A percentile compares a stretch with the other conserved stretches of the same genome.
Evolutionary conservation across 2,888 invertebrate species (phyloP).

Genomic region (Toxonevra muliebris): DNA sequence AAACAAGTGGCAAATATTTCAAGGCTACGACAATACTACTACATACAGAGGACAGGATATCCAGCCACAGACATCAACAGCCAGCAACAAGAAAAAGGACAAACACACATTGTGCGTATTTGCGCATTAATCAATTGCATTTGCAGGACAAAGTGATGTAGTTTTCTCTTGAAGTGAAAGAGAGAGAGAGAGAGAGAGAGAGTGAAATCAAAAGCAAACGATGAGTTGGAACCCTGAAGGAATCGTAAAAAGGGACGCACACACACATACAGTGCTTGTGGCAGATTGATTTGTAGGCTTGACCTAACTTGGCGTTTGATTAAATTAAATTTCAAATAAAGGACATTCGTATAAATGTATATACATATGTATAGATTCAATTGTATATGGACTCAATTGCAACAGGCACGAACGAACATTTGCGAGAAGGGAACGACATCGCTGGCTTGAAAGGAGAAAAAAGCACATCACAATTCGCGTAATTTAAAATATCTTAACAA

Average conservation of each 20-base stretch:
- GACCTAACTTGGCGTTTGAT: slow-evolving; percentile 56
- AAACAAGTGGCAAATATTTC: slow-evolving; percentile 48
- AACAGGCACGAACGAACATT: neutral
- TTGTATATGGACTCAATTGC: slow-evolving; percentile 4
- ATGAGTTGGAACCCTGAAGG: too few species aligned
- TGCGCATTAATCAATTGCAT: slow-evolving; percentile 44
- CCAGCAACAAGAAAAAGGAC: slow-evolving; percentile 11
- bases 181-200: slow-evolving; percentile 21
- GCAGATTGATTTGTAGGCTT: slow-evolving; percentile 61
- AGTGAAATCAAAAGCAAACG: neutral
- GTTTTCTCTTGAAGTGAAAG: slow-evolving; percentile 18
- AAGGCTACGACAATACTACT: too few species aligned
- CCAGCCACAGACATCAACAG: neutral
- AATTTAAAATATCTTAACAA: neutral
- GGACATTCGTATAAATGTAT: neutral
- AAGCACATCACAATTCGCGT: neutral
- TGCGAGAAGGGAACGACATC: neutral
- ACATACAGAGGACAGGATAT: slow-evolving; percentile 3
- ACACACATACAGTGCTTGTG: slow-evolving; percentile 35
- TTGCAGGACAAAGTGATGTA: slow-evolving; percentile 38
- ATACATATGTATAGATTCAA: neutral
- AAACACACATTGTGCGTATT: slow-evolving; percentile 48
- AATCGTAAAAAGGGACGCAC: too few species aligned
- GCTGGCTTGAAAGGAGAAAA: neutral
- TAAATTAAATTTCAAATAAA: slow-evolving; percentile 59